Percentiles rank a stretch among this genome's conserved stretches.
Evolutionary conservation across 2,113 vertebrate genomes (phyloP).

Genomic region (Clarias batrachus): DNA sequence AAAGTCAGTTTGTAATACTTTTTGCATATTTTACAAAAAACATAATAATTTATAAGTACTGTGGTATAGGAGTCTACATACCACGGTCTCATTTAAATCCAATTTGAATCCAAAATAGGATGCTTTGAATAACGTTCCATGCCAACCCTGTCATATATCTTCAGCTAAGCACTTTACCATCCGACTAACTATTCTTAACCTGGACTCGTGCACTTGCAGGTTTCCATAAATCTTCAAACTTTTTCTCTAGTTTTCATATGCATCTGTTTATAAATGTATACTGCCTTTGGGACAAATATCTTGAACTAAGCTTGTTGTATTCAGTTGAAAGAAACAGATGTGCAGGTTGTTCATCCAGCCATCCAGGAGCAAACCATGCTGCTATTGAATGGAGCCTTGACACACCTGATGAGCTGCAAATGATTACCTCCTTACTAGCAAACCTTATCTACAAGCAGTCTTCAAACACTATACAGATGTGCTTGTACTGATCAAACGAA

Average conservation of each 20-base stretch:
- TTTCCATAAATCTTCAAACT: background rate
- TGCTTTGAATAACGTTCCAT: background rate
- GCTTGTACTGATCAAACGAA: slow-evolving; percentile 47
- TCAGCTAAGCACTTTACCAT: background rate
- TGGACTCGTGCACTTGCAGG: background rate
- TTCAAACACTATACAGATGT: slow-evolving; percentile 41
- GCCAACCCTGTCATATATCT: background rate
- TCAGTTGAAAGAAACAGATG: slow-evolving; percentile 15
- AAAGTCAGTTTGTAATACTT: no score
- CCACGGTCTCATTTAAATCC: background rate
- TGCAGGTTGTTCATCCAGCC: slow-evolving; percentile 15
- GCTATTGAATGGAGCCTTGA: slow-evolving; percentile 16
- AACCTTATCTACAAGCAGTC: slow-evolving; percentile 30
- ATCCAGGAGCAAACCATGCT: slow-evolving; percentile 19
- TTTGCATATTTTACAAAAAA: no score
- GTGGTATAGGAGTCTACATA: background rate
- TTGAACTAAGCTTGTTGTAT: background rate
- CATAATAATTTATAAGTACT: background rate
- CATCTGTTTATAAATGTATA: background rate
- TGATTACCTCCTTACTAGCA: slow-evolving; percentile 6
- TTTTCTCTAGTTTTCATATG: background rate
- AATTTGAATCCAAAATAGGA: background rate
- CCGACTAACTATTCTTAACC: background rate
- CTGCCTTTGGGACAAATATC: background rate
- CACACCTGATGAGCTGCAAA: slow-evolving; percentile 38